Evolutionary conservation across 2,888 invertebrate species (phyloP).

Genomic region (Ashinkailepas kermadecensis): DNA sequence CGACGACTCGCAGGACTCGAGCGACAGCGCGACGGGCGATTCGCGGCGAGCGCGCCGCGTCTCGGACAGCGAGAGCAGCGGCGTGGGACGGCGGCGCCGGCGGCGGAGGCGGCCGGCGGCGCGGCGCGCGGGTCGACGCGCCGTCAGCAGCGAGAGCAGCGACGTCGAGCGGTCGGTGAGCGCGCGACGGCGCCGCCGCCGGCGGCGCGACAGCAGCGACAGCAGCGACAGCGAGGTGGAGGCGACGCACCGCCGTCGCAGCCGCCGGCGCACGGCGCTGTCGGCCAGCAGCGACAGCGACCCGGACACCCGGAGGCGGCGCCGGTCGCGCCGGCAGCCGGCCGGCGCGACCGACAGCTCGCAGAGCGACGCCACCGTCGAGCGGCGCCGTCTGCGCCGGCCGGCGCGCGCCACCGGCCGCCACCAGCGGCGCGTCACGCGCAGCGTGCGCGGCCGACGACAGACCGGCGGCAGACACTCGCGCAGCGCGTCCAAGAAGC

Average conservation of each 20-base stretch:
- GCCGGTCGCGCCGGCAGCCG: neutral
- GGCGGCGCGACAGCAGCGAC: neutral
- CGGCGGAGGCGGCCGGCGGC: neutral
- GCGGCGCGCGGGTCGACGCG: neutral
- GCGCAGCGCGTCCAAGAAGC: slow-evolving; percentile 6
- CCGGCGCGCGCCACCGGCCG: neutral
- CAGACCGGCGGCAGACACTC: neutral
- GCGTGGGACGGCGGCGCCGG: neutral
- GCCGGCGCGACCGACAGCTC: neutral
- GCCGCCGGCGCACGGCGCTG: neutral
- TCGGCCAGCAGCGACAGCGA: neutral
- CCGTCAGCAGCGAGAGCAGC: neutral
- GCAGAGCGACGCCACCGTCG: neutral
- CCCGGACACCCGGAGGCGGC: neutral
- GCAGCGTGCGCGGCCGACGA: neutral
- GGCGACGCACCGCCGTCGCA: neutral
- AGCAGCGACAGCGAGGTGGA: neutral
- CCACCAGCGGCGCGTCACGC: neutral
- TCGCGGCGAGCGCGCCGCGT: neutral
- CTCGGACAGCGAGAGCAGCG: slow-evolving; percentile 4
- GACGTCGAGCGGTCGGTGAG: neutral
- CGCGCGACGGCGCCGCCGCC: neutral
- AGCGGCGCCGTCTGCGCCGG: neutral
- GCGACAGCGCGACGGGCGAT: neutral
- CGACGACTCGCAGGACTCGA: neutral